Percentiles rank a stretch among this genome's conserved stretches.
Evolutionary conservation across 2,797 vertebrate species (phyloP).

Genomic region (Holocentrus rufus): DNA sequence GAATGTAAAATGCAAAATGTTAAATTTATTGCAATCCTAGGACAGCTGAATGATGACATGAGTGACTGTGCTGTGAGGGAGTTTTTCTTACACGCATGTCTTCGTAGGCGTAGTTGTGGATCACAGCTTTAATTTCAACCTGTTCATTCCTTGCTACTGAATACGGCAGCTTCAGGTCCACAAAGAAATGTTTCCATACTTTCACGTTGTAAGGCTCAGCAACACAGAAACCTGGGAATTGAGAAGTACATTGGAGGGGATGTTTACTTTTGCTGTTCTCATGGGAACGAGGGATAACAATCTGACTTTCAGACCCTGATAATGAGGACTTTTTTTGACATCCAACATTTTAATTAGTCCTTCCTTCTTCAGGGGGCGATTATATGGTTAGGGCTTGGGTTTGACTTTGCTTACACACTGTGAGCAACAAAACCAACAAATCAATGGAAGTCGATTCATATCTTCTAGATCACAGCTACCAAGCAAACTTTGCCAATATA

Average conservation of each 20-base stretch:
- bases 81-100: slow-evolving; percentile 69
- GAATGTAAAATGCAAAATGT: too few species aligned
- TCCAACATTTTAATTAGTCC: too few species aligned
- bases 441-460: too few species aligned
- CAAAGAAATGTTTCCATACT: slow-evolving; percentile 76
- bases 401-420: too few species aligned
- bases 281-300: too few species aligned
- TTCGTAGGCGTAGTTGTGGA: slow-evolving; percentile 76
- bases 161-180: slow-evolving; percentile 82
- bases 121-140: slow-evolving; percentile 81
- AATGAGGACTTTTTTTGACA: too few species aligned
- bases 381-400: too few species aligned
- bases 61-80: neutral
- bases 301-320: too few species aligned
- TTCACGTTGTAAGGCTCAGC: slow-evolving; percentile 79
- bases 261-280: neutral
- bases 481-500: too few species aligned
- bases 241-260: neutral
- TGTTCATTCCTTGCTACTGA: slow-evolving; percentile 83
- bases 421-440: too few species aligned
- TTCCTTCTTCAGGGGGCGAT: too few species aligned
- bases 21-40: neutral
- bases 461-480: too few species aligned
- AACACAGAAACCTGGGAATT: slow-evolving; percentile 81
- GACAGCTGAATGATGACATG: neutral